Evolutionary conservation across 30 jellyfish, hydroid and myxozoan species (phyloP), one percentile per base, ranked within the genome.

Genomic region (Catostylus mosaicus): DNA sequence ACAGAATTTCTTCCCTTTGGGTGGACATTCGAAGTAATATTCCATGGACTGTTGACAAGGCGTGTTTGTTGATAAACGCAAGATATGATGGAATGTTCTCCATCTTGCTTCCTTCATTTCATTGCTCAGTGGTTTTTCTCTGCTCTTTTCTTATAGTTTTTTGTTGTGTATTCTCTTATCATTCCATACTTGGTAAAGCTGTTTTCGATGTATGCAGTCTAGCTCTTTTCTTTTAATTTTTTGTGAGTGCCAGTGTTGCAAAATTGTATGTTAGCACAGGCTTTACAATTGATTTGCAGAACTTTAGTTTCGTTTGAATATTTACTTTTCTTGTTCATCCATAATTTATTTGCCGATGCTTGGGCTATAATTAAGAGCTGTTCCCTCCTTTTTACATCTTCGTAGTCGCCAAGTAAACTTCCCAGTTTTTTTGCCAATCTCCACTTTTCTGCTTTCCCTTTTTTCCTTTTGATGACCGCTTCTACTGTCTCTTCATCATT

Each of bases 161-260:
- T 67, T 67, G 63, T 35, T 67, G 31, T 37, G 80, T 8, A 33
- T 30, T 67, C 62, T 67, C 80, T 67, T 37, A 24, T 67, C 80
- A 67, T 35, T 67, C 62, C 80, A 67, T 35, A 30, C 80, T 29
- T 62, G 76, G 27, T 8, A 31, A 11, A 64, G 76, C 33, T 64
- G 76, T 31, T 64, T 64, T 64, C 76, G 48, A 64, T 64, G 48
- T 6, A 64, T 64, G 14, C 54, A 14, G 14, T 40, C 54, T 40
- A 40, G 54, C 14, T 40, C 54, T 40, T 40, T 40, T 7, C 54
- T 5, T 65, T 65, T 60, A 9, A 29, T 59, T 59, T 64, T 64
- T 64, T 64, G 77, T 70, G 73, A 70, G 83, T 38, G 83, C 40
- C 60, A 73, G 75, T 73, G 85, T 73, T 73, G 30, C 75, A 69